Evolutionary conservation across 2,797 vertebrate genomes (phyloP).

Genomic region (Dendrocincla fuliginosa): DNA sequence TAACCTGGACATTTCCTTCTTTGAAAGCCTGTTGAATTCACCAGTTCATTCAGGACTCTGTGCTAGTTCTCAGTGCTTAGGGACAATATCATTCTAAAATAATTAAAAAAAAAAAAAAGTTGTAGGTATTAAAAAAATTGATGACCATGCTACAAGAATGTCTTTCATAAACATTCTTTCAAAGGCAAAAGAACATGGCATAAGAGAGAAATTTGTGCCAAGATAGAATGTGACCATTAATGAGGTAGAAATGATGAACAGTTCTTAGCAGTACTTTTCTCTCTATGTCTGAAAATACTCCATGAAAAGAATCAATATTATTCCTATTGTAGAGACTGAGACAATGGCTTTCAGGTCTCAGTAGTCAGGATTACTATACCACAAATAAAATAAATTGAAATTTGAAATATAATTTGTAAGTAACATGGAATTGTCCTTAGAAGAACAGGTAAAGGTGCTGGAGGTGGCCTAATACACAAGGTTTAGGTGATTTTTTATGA

Average conservation of each 20-base stretch:
- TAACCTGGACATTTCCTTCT: neutral
- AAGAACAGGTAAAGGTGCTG: neutral
- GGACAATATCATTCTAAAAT: neutral
- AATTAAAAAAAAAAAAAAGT: neutral
- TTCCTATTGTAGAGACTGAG: neutral
- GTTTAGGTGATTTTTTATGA: neutral
- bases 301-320: neutral
- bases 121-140: neutral
- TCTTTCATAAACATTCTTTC: neutral
- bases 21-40: neutral
- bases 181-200: neutral
- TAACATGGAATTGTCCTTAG: neutral
- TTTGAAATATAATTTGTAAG: neutral
- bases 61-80: neutral
- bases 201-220: neutral
- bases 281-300: neutral
- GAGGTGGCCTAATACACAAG: neutral
- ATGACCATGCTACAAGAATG: neutral
- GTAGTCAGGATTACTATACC: neutral
- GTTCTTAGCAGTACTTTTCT: neutral
- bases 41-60: neutral
- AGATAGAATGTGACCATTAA: neutral
- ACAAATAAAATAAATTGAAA: neutral
- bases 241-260: neutral
- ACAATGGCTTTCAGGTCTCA: neutral